Evolutionary conservation across 2,113 vertebrate genomes (phyloP), one percentile per base, ranked within the genome.

Genomic region (Sterrhoptilus dennistouni): DNA sequence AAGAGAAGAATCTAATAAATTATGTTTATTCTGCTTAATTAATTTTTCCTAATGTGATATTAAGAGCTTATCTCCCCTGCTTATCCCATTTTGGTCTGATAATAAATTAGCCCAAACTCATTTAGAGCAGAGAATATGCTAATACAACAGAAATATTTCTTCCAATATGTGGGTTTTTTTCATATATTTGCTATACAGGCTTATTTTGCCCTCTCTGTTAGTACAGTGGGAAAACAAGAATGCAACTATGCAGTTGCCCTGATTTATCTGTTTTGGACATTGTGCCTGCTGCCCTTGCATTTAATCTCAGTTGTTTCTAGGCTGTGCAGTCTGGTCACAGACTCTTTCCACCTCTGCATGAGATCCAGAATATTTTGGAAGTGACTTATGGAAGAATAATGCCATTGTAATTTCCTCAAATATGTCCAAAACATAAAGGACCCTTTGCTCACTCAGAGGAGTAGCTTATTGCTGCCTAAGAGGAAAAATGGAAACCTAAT

Each of bases 201-300:
- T 87, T 71, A 44, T 83, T 93, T 79, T 89, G 24, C 35, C 3
- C 31, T 56, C 45, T 40, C 36, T 87, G 18, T 56, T 77, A 80
- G 17, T n/a, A 79, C 54, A 80, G 49, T 59, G 38, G 27, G 74
- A 95, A 93, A 94, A 83, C 66, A 76, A 77, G 84, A 89, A 72
- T 42, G 70, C 68, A 90, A 49, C 76, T 71, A 45, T 61, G 60
- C 80, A 89, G 69, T 71, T 76, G 68, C 42, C 36, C 56, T 90
- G 89, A 95, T 94, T 91, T 89, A 92, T 95, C 86, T 95, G 65
- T 69, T 96, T 85, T 91, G 83, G 56, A 78, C 90, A 57, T 83
- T 81, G 40, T 89, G 68, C n/a, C 75, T 91, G 69, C 79, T 93
- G 79, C 56, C 82, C 71, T 94, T 15, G 17, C 50, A 56, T 84